Conservation (phyloP, 2,797 vertebrate genomes). For the Bradypus variegatus region DNA sequence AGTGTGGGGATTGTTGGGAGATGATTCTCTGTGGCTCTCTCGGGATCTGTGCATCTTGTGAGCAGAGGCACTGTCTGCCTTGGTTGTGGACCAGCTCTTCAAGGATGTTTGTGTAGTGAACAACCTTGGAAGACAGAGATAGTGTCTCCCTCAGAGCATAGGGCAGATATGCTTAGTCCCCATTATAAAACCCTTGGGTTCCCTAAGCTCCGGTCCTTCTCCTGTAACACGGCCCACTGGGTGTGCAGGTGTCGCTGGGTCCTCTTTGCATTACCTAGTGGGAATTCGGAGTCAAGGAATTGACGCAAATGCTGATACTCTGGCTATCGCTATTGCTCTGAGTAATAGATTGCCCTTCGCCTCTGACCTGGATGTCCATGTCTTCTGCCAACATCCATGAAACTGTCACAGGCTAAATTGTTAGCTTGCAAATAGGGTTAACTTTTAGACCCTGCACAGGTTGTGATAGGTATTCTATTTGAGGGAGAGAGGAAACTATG, state of each 20-base stretch:
- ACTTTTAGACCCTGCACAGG: not conserved
- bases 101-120: not conserved
- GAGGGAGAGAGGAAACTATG: not conserved
- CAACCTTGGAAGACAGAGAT: not conserved
- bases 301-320: not conserved
- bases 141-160: not conserved
- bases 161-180: not conserved
- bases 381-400: not conserved
- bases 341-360: not conserved
- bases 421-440: not conserved
- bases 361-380: not conserved
- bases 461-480: not conserved
- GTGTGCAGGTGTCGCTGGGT: not conserved
- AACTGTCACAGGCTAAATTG: not conserved
- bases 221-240: not conserved
- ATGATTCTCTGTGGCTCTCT: not conserved
- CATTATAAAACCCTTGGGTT: not conserved
- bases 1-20: not conserved
- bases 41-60: not conserved
- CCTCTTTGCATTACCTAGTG: not conserved
- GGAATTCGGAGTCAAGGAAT: not conserved
- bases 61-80: not conserved
- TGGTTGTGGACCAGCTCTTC: not conserved
- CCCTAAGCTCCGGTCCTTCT: not conserved
- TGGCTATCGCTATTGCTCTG: not conserved